Percentiles rank a stretch among this genome's conserved stretches.
Evolutionary conservation across 2,113 vertebrate genomes (phyloP).

Genomic region (Python bivittatus): DNA sequence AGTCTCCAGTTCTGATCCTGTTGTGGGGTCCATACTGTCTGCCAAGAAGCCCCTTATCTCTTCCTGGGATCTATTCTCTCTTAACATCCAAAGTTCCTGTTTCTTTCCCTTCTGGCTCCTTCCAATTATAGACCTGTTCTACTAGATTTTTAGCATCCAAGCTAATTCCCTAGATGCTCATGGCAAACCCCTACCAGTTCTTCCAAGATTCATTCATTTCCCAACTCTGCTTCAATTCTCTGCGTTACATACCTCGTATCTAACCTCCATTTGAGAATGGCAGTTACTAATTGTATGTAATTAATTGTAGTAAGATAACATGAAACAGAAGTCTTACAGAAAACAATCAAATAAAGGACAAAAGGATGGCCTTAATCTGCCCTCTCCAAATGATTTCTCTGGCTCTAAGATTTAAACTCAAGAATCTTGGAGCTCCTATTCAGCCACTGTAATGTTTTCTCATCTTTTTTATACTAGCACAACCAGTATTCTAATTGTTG

Average conservation of each 20-base stretch:
- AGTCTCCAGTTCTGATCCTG: not conserved
- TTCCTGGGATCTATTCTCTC: not conserved
- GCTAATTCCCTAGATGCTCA: not conserved
- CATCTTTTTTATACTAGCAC: not conserved
- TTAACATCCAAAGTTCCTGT: not conserved
- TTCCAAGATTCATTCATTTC: not conserved
- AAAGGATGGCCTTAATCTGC: not conserved
- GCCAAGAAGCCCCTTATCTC: not conserved
- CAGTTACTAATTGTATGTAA: not conserved
- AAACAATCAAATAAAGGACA: not conserved
- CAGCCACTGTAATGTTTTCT: not conserved
- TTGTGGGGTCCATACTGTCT: not conserved
- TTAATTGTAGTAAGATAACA: not conserved
- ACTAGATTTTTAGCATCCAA: not conserved
- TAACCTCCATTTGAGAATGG: not conserved
- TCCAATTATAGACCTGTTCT: not conserved
- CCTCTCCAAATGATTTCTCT: not conserved
- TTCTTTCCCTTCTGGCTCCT: not conserved
- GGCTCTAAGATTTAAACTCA: no score
- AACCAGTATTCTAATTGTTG: not conserved
- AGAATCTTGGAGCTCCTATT: not conserved
- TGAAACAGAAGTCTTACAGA: not conserved
- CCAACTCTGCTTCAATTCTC: not conserved
- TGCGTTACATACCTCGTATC: not conserved
- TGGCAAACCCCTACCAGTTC: not conserved